Conservation (phyloP, 1,140 invertebrate genomes). For the Episyrphus balteatus region DNA sequence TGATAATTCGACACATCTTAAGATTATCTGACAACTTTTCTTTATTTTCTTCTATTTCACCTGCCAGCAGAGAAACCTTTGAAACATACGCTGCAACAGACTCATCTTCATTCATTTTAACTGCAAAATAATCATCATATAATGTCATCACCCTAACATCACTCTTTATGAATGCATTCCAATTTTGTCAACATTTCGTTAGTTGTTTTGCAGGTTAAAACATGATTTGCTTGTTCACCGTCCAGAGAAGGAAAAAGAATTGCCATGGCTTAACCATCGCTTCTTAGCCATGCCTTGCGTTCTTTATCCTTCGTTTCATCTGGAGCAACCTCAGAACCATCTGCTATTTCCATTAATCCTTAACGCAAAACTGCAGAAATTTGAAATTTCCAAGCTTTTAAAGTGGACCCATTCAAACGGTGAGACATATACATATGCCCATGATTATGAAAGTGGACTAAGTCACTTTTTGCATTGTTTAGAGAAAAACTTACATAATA, state of each 20-base stretch:
- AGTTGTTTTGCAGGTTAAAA: slow-evolving; percentile 10
- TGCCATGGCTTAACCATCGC: slow-evolving; percentile 13
- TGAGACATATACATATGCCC: no score
- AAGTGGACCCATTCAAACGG: no score
- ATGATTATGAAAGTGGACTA: no score
- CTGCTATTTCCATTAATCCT: no score
- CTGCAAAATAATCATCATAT: slow-evolving; percentile 12
- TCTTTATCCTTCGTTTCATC: no score
- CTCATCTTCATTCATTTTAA: slow-evolving; percentile 9
- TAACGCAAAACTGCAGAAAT: no score
- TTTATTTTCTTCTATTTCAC: slow-evolving; percentile 10
- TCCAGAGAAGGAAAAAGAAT: slow-evolving; percentile 13
- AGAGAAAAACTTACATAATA: no score
- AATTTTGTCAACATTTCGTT: slow-evolving; percentile 10
- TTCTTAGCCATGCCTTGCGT: slow-evolving; percentile 10
- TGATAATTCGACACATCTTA: slow-evolving; percentile 11
- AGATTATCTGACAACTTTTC: slow-evolving; percentile 10
- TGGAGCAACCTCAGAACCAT: no score
- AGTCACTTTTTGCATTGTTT: no score
- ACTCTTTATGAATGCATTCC: slow-evolving; percentile 11
- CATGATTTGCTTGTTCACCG: slow-evolving; percentile 9
- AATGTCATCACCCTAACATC: slow-evolving; percentile 11
- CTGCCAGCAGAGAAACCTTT: slow-evolving; percentile 10
- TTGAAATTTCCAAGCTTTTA: no score
- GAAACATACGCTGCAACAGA: slow-evolving; percentile 9